Percentiles rank a stretch among this genome's conserved stretches.
Conservation (phyloP, 2,888 invertebrate genomes). For the Drosophila histrio region DNA sequence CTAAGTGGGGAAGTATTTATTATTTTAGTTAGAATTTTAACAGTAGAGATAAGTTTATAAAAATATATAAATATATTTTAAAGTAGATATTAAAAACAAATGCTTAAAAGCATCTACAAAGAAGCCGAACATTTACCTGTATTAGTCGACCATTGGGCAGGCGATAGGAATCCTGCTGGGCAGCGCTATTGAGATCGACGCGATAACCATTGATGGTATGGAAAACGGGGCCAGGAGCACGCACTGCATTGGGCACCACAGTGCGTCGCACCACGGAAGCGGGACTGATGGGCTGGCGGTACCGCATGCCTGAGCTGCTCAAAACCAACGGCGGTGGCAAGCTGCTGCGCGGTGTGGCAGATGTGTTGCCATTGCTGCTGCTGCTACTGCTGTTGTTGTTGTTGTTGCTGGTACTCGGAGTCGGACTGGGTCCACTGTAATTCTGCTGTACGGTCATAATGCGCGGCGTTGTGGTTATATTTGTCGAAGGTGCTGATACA, state of each 20-base stretch:
- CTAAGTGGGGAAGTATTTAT: no score
- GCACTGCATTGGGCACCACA: constrained; percentile 68
- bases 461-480: constrained; percentile 57
- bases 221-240: constrained; percentile 80
- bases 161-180: constrained; percentile 84
- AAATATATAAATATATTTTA: no score
- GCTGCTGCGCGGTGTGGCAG: constrained; percentile 40
- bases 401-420: constrained; percentile 1
- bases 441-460: constrained; percentile 70
- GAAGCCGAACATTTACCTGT: constrained; percentile 54
- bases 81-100: no score
- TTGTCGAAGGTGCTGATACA: constrained; percentile 13
- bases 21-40: no score
- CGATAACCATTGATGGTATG: constrained; percentile 84
- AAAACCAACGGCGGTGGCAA: constrained; percentile 81
- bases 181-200: constrained; percentile 84
- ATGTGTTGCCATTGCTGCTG: constrained; percentile 13
- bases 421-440: constrained; percentile 44
- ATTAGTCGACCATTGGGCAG: constrained; percentile 84
- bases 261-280: constrained; percentile 73
- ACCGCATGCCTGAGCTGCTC: constrained; percentile 76
- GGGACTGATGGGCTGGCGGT: constrained; percentile 59
- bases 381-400: constrained; percentile 13
- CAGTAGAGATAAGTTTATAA: no score
- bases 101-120: no score